Evolutionary conservation across 2,797 vertebrate genomes (phyloP).

Genomic region (Urosaurus nigricauda): DNA sequence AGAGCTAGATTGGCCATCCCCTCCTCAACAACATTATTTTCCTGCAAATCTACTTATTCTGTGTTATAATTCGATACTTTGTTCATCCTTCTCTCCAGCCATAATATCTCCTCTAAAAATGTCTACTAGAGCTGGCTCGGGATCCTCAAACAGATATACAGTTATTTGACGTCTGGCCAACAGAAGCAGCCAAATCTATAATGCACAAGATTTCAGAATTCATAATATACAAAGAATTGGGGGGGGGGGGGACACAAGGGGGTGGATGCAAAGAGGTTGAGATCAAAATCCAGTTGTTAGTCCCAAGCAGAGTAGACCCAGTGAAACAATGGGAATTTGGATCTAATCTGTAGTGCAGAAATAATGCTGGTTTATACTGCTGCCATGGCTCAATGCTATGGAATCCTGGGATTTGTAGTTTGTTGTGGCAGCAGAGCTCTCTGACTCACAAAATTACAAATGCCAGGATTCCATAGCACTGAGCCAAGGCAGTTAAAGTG

Average conservation of each 20-base stretch:
- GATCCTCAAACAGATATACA: constrained; percentile 3
- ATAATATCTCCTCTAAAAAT: not conserved
- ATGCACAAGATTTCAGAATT: not conserved
- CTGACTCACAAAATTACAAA: no score
- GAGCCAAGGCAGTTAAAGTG: no score
- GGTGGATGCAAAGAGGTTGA: not conserved
- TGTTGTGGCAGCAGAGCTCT: no score
- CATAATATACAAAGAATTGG: not conserved
- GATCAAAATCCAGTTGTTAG: no score
- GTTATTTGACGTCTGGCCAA: constrained; percentile 5
- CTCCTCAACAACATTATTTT: not conserved
- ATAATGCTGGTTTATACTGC: no score
- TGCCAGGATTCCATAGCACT: no score
- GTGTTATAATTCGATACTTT: constrained; percentile 1
- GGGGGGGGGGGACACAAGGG: not conserved
- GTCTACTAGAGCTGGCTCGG: not conserved
- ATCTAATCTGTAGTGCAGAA: no score
- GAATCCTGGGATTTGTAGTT: no score
- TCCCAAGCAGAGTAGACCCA: no score
- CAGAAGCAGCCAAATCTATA: not conserved
- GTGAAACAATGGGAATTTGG: no score
- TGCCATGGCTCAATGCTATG: no score
- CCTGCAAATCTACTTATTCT: constrained; percentile 2
- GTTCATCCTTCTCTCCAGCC: not conserved
- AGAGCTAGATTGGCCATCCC: not conserved